Evolutionary conservation across 2,888 invertebrate species (phyloP), one percentile per base, ranked within the genome.

Genomic region (Agrochola macilenta): DNA sequence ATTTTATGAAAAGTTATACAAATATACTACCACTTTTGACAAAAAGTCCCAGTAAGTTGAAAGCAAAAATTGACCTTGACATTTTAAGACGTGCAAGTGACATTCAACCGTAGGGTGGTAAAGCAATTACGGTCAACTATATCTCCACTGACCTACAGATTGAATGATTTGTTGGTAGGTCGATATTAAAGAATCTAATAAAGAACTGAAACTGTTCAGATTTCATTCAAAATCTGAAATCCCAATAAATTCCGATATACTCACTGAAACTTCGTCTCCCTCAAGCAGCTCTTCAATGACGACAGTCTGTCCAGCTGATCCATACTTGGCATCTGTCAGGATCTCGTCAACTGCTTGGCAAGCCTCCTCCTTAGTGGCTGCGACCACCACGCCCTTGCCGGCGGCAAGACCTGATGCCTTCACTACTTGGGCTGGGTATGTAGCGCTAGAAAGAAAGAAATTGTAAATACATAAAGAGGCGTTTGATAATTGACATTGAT

Each of bases 321-420:
- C 99, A 94, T 98, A 99, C 90, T 98, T 98, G 83, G 98, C 97
- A 5, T 98, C 97, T 0, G 97, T 97, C 63, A 99, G 95, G 89
- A 99, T 99, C 75, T 98, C 98, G 90, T 98, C 98, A 0, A 99
- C 98, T 0, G 99, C 99, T 60, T 95, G 93, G 87, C 98, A 98
- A 0, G 99, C 99, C 93, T 99, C 99, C n/a, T 97, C 97, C 84
- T 97, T 97, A 88, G 97, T 97, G 2, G 97, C 93, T 0, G 99
- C 98, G 1, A 99, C 99, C 5, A 99, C 98, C 4, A 99, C 99
- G 0, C 99, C 99, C 94, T 99, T 99, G 52, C 99, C 99, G 0
- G 99, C 99, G 0, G 99, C 99, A 74, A 99, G 96, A 0, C 99
- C 99, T 86, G 98, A 98, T 0, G 99, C 99, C 95, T 99, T 99